These are phyloP conservation scores for Sinohyriopsis cumingii DNA, from an alignment of 2,888 invertebrate species.

Conservation along the genomic window DNA sequence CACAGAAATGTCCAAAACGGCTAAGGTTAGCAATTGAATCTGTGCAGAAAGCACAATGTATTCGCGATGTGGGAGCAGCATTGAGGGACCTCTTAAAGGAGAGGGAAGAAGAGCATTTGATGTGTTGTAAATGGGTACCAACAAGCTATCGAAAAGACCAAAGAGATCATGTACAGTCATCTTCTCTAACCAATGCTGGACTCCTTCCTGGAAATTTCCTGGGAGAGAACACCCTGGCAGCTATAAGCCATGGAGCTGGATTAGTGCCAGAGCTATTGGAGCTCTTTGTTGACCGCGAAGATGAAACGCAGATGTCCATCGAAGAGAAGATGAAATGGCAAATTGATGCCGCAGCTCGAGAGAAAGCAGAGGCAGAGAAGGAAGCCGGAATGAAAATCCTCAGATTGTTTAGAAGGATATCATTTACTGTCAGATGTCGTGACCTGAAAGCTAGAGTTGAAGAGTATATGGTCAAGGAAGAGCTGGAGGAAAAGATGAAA, in stretches of 20 bases:
- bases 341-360: background rate
- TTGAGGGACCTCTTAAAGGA: slow-evolving; percentile 23
- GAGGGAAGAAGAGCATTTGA: slow-evolving; percentile 30
- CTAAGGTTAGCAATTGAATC: slow-evolving; percentile 21
- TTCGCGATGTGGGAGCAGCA: slow-evolving; percentile 24
- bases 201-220: slow-evolving; percentile 10
- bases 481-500: slow-evolving; percentile 24
- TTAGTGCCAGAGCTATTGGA: no score
- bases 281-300: background rate
- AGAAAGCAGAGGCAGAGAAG: no score
- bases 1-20: slow-evolving; percentile 27
- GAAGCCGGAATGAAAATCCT: background rate
- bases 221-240: background rate
- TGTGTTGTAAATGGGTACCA: slow-evolving; percentile 28
- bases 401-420: background rate
- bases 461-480: slow-evolving; percentile 24
- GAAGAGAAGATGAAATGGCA: background rate
- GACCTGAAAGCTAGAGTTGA: slow-evolving; percentile 16
- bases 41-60: slow-evolving; percentile 26
- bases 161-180: slow-evolving; percentile 6
- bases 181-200: slow-evolving; percentile 8
- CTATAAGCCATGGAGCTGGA: background rate
- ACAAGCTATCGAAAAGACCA: background rate
- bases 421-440: slow-evolving; percentile 3
- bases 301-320: background rate